Percentiles rank a stretch among this genome's conserved stretches.
Evolutionary conservation across 2,888 invertebrate genomes (phyloP).

Genomic region (Cephus sareptanus): DNA sequence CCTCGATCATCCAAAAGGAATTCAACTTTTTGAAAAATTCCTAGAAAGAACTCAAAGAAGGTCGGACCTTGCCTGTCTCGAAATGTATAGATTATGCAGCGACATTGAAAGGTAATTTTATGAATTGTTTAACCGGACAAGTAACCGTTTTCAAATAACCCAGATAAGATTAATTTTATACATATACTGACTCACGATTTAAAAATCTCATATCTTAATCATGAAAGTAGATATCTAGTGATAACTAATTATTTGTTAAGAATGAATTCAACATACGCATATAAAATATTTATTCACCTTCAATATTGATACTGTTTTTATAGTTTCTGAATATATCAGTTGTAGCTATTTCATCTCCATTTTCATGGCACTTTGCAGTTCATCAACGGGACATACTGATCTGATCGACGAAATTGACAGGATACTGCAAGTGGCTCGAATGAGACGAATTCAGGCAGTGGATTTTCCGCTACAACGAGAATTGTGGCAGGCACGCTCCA

Average conservation of each 20-base stretch:
- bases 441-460: neutral
- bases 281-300: too few relatives aligned
- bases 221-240: neutral
- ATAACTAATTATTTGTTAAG: neutral
- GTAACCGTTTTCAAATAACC: neutral
- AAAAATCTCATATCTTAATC: too few relatives aligned
- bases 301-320: neutral
- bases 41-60: constrained; percentile 8
- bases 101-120: constrained; percentile 10
- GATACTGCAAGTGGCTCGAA: neutral
- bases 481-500: neutral
- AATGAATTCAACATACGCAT: neutral
- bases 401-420: neutral
- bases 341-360: neutral
- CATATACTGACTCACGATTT: neutral
- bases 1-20: constrained; percentile 11
- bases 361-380: neutral
- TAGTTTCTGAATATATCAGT: neutral
- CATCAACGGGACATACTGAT: neutral
- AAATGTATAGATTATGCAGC: constrained; percentile 15
- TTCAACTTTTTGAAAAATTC: constrained; percentile 8
- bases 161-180: neutral
- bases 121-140: neutral
- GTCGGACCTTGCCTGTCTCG: constrained; percentile 13
- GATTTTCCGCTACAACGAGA: neutral